Conservation (phyloP, 2,888 invertebrate species). For the Aricia artaxerxes region DNA sequence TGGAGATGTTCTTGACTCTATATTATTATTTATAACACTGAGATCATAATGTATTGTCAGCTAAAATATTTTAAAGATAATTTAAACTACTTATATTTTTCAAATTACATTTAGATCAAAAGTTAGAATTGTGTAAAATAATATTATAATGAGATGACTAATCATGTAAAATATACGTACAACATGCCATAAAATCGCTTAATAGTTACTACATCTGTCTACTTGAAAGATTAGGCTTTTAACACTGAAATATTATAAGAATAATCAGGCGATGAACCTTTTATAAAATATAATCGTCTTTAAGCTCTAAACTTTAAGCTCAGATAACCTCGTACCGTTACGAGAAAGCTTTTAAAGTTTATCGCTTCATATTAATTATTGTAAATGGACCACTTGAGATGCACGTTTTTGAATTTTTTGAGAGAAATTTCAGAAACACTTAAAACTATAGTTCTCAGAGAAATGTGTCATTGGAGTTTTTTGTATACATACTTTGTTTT, state of each 20-base stretch:
- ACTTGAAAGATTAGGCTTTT: not conserved
- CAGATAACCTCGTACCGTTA: conserved; percentile 54
- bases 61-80: not conserved
- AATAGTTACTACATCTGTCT: not conserved
- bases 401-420: conserved; percentile 48
- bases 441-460: conserved; percentile 53
- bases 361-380: conserved; percentile 71
- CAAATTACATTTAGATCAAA: too few species aligned
- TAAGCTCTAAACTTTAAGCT: conserved; percentile 53
- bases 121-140: too few species aligned
- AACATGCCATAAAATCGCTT: not conserved
- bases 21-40: not conserved
- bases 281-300: conserved; percentile 44
- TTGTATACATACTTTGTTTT: conserved; percentile 29
- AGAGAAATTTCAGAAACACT: conserved; percentile 44
- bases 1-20: not conserved
- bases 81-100: too few species aligned
- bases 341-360: conserved; percentile 71
- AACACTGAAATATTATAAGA: conserved; percentile 30
- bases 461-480: conserved; percentile 53
- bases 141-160: not conserved
- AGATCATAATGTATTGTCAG: not conserved
- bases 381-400: conserved; percentile 65
- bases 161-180: not conserved
- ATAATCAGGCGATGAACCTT: conserved; percentile 29